A percentile compares a stretch with the other conserved stretches of the same genome.
phyloP scores from a whole-genome alignment of 2,888 invertebrate genomes.

The Entomobrya multifasciata region DNA sequence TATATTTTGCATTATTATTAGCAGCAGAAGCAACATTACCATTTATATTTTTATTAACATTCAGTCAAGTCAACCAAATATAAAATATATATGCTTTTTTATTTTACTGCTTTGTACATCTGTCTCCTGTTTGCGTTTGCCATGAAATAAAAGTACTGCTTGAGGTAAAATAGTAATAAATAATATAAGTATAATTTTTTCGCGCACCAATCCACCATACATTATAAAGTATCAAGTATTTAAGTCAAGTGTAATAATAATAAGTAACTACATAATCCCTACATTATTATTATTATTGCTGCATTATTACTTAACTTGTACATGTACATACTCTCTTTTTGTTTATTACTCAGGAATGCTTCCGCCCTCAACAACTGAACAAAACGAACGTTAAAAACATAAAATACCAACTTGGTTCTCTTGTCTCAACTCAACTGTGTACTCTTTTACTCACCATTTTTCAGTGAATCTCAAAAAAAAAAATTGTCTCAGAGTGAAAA shows the following conservation, averaged over 20 bases:
- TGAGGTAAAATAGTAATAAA: too few relatives aligned
- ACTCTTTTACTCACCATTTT: background rate
- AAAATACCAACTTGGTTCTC: too few relatives aligned
- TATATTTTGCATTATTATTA: background rate
- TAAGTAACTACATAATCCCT: conserved; percentile 21
- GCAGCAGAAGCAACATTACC: background rate
- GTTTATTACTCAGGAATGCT: conserved; percentile 44
- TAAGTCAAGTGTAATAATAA: conserved; percentile 44
- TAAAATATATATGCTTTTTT: too few relatives aligned
- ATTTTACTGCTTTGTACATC: background rate
- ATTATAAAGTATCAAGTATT: conserved; percentile 32
- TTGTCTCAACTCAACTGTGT: background rate
- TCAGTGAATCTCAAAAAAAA: background rate
- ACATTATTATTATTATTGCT: conserved; percentile 7
- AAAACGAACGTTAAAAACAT: too few relatives aligned
- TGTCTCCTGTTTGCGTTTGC: background rate
- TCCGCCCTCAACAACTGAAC: conserved; percentile 48
- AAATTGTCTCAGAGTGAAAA: background rate
- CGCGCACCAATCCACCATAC: background rate
- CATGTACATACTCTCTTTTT: background rate
- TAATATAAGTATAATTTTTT: background rate
- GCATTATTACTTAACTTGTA: too few relatives aligned
- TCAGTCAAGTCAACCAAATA: too few relatives aligned
- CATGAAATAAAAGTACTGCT: too few relatives aligned
- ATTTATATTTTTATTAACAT: conserved; percentile 16